phyloP scores from a whole-genome alignment of 2,797 vertebrate species.

The Cossypha polioptera region DNA sequence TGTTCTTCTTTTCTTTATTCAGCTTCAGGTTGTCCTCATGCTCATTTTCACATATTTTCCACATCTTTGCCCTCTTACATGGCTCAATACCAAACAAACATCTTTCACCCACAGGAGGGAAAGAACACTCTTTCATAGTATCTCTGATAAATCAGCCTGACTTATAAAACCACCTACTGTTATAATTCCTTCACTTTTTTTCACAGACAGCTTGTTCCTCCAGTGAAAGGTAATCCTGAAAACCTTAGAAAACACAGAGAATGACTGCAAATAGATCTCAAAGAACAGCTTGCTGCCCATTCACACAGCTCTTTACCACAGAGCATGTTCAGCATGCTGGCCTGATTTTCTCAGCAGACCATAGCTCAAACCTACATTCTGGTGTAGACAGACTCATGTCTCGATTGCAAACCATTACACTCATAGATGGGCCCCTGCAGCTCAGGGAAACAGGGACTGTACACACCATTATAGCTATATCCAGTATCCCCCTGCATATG shows the following conservation, averaged over 20 bases:
- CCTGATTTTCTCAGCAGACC: background rate
- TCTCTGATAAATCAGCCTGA: background rate
- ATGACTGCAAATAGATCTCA: background rate
- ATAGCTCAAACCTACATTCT: background rate
- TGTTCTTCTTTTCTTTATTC: background rate
- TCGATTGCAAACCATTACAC: background rate
- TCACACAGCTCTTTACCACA: background rate
- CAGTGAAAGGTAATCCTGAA: background rate
- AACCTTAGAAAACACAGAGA: background rate
- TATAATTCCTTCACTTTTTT: background rate
- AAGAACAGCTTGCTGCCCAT: background rate
- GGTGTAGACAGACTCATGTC: background rate
- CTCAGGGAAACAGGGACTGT: background rate
- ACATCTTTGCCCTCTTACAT: background rate
- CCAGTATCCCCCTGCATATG: background rate
- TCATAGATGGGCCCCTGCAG: background rate
- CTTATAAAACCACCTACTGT: background rate
- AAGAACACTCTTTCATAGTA: background rate
- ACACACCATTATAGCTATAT: background rate
- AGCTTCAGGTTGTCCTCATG: background rate
- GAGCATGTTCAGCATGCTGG: background rate
- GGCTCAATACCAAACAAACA: background rate
- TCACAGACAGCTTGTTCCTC: background rate
- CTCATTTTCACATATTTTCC: background rate
- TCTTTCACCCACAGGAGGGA: background rate